Evolutionary conservation across 2,113 vertebrate species (phyloP), one percentile per base, ranked within the genome.

Genomic region (Corvus hawaiiensis): DNA sequence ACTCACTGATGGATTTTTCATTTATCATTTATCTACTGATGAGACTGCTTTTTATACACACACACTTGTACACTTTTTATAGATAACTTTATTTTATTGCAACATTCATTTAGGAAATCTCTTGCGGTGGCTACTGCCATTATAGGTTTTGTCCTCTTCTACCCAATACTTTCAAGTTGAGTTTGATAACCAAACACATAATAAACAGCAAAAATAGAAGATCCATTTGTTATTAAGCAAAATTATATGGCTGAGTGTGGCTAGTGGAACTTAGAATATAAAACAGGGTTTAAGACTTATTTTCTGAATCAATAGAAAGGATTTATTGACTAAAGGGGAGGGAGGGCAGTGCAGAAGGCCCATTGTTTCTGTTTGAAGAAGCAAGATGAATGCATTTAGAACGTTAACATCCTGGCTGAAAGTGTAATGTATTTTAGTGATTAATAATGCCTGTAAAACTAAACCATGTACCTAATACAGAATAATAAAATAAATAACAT

Each of bases 301-400:
- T 97, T 97, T 83, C 92, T 93, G 89, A 95, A 97, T 95, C 97
- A 96, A 97, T 96, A 96, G 93, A 97, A 97, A 97, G 96, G 93
- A 94, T 98, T 97, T 97, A 95, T 97, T 72, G 33, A 95, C 96
- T 92, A 48, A 73, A 72, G 62, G 91, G 91, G 91, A 97, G 96
- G 89, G 87, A 95, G 54, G 27, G 89, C 71, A 85, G 44, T 92
- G 92, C 68, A 94, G 94, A 97, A 96, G 94, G 94, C 95, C 95
- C 90, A 82, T 92, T 93, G 94, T 97, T 97, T 96, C 91, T 96
- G 79, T 96, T 95, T 96, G 95, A 98, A 97, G 97, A 92, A 35
- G 19, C 89, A 94, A 97, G 97, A 97, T 96, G 96, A 96, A 97
- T 97, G 96, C 95, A 97, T 98, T 96, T 96, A 92, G 94, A 98